A percentile compares a stretch with the other conserved stretches of the same genome.
phyloP scores from a whole-genome alignment of 2,797 vertebrate genomes.

The Malacoraja senta region DNA sequence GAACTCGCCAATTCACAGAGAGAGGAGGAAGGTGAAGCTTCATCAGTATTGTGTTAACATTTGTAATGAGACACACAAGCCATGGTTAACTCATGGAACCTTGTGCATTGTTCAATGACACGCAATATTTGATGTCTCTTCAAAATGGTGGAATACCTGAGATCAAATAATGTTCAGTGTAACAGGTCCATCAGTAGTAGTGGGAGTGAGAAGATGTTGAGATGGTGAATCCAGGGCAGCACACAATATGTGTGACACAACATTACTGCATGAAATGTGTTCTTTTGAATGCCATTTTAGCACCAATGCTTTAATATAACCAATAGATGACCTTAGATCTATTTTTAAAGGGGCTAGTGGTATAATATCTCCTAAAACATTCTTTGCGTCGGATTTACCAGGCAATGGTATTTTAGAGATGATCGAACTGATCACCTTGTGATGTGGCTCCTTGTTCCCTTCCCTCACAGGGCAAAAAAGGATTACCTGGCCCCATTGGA shows the following conservation, averaged over 20 bases:
- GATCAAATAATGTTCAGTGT: not conserved
- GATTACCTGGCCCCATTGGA: conserved; percentile 65
- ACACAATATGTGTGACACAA: not conserved
- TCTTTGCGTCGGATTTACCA: conserved; percentile 37
- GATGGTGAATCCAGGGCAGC: not conserved
- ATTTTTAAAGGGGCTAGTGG: not conserved
- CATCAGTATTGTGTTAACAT: not conserved
- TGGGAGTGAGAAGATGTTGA: not conserved
- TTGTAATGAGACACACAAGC: not conserved
- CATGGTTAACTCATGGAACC: not conserved
- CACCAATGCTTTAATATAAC: not conserved
- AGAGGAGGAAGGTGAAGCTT: not conserved
- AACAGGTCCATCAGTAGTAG: not conserved
- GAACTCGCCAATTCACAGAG: not conserved
- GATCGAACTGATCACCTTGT: not conserved
- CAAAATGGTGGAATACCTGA: no score
- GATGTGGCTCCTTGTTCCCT: conserved; percentile 40
- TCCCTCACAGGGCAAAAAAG: conserved; percentile 67
- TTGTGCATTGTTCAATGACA: not conserved
- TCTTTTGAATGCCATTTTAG: not conserved
- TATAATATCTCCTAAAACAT: not conserved
- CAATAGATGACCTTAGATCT: not conserved
- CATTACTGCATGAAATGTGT: not conserved
- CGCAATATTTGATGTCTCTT: not conserved
- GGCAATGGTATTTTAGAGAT: conserved; percentile 12